A percentile compares a stretch with the other conserved stretches of the same genome.
These are phyloP conservation scores for Clarias laeviceps DNA, from an alignment of 2,797 vertebrate species.

Conservation along the genomic window DNA sequence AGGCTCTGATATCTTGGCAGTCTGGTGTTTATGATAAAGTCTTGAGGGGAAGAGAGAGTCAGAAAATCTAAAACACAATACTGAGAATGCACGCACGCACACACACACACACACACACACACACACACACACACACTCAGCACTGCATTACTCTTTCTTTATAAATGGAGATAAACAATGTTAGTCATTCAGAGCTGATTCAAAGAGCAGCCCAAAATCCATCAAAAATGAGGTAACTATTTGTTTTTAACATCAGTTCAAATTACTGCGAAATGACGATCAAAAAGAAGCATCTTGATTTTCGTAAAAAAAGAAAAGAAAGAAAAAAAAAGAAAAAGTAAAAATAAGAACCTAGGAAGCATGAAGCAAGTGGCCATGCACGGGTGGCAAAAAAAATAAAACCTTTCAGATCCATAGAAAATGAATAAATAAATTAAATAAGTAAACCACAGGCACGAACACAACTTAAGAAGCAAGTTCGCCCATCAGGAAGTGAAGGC, in stretches of 20 bases:
- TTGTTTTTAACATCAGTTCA: slow-evolving; percentile 48
- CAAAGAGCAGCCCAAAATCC: slow-evolving; percentile 49
- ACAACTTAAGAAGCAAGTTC: slow-evolving; percentile 58
- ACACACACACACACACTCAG: slow-evolving; percentile 39
- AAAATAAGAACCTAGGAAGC: slow-evolving; percentile 36
- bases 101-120: background rate
- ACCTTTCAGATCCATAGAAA: slow-evolving; percentile 37
- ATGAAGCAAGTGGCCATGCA: slow-evolving; percentile 58
- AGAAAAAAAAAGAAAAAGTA: slow-evolving; percentile 1
- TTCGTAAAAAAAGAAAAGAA: slow-evolving; percentile 15
- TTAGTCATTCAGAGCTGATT: slow-evolving; percentile 49
- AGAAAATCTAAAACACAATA: slow-evolving; percentile 55
- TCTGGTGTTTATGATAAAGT: slow-evolving; percentile 56
- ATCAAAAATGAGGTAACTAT: slow-evolving; percentile 56
- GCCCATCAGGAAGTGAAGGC: slow-evolving; percentile 47
- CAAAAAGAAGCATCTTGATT: slow-evolving; percentile 30
- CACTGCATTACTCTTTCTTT: slow-evolving; percentile 53
- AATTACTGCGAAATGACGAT: slow-evolving; percentile 32
- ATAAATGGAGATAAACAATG: slow-evolving; percentile 47
- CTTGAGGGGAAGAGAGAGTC: slow-evolving; percentile 42
- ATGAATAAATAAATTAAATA: slow-evolving; percentile 37
- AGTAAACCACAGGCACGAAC: slow-evolving; percentile 62
- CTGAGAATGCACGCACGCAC: slow-evolving; percentile 39
- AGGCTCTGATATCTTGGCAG: slow-evolving; percentile 55
- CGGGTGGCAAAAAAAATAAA: slow-evolving; percentile 45